phyloP scores from a whole-genome alignment of 92 coral and sea anemone species.

The Porites divaricata region DNA sequence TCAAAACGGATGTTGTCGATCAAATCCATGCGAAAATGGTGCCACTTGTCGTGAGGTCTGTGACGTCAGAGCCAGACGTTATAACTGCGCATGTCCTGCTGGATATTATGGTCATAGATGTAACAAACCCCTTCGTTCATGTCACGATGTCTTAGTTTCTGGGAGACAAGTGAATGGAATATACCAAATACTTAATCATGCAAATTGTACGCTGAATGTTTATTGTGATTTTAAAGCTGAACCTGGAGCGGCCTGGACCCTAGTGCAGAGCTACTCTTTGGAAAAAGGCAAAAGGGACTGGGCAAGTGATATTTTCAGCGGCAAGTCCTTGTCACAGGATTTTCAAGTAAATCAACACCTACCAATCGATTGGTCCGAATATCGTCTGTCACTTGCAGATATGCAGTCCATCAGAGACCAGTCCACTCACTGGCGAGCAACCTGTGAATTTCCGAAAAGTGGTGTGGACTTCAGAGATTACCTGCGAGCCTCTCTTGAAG shows the following conservation, averaged over 20 bases:
- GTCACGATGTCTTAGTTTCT: conserved; percentile 16
- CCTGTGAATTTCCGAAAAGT: conserved; percentile 41
- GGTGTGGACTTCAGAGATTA: conserved; percentile 50
- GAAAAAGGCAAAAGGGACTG: neutral
- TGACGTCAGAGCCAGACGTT: conserved; percentile 35
- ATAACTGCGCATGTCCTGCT: conserved; percentile 41
- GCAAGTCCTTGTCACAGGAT: conserved; percentile 30
- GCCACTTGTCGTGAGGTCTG: conserved; percentile 50
- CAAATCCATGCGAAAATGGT: conserved; percentile 44
- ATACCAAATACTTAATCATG: conserved; percentile 6
- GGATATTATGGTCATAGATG: conserved; percentile 36
- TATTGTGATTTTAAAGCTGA: conserved; percentile 49
- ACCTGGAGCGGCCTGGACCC: conserved; percentile 53
- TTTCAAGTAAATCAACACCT: conserved; percentile 7
- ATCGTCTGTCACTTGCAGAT: conserved; percentile 51
- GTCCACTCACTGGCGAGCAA: conserved; percentile 57
- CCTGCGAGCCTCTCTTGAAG: conserved; percentile 26
- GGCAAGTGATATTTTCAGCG: conserved; percentile 31
- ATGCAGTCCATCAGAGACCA: conserved; percentile 22
- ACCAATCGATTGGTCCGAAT: conserved; percentile 41
- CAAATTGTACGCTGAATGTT: conserved; percentile 20
- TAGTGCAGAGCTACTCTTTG: conserved; percentile 47
- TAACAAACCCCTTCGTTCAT: conserved; percentile 24
- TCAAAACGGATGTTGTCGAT: conserved; percentile 44
- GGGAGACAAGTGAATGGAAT: conserved; percentile 38